A percentile compares a stretch with the other conserved stretches of the same genome.
Conservation (phyloP, 1,140 invertebrate genomes). For the Maniola jurtina region DNA sequence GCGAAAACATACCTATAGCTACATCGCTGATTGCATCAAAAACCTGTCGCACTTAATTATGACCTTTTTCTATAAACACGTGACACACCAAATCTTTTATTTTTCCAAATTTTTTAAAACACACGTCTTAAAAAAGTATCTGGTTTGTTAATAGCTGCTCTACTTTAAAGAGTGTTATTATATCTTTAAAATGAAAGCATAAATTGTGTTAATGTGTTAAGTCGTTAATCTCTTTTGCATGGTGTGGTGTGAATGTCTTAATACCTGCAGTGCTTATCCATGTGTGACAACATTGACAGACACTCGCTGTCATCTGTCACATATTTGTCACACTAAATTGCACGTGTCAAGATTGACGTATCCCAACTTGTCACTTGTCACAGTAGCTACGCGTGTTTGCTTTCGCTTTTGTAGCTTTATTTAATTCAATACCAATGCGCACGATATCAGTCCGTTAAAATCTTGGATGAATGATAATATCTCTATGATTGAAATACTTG, state of each 20-base stretch:
- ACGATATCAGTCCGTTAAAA: too few species aligned
- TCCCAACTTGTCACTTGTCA: slow-evolving; percentile 23
- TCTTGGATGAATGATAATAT: too few species aligned
- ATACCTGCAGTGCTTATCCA: background rate
- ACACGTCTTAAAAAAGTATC: too few species aligned
- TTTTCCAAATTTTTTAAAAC: too few species aligned
- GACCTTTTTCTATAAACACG: too few species aligned
- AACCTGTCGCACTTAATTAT: too few species aligned
- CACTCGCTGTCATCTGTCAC: slow-evolving; percentile 15
- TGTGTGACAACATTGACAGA: slow-evolving; percentile 13
- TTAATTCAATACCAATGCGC: too few species aligned
- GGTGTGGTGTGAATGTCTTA: slow-evolving; percentile 3
- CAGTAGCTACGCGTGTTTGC: background rate
- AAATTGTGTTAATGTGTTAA: slow-evolving; percentile 10
- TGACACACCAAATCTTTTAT: too few species aligned
- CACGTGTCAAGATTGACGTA: slow-evolving; percentile 9
- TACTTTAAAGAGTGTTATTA: background rate
- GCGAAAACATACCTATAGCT: too few species aligned
- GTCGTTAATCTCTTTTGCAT: slow-evolving; percentile 1
- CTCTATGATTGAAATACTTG: too few species aligned
- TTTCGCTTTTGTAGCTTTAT: background rate
- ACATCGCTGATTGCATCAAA: too few species aligned
- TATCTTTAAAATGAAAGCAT: slow-evolving; percentile 9
- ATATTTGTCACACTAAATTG: background rate
- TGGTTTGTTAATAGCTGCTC: too few species aligned